Percentiles rank a stretch among this genome's conserved stretches.
Conservation (phyloP, 2,113 vertebrate species). For the Craseonycteris thonglongyai region DNA sequence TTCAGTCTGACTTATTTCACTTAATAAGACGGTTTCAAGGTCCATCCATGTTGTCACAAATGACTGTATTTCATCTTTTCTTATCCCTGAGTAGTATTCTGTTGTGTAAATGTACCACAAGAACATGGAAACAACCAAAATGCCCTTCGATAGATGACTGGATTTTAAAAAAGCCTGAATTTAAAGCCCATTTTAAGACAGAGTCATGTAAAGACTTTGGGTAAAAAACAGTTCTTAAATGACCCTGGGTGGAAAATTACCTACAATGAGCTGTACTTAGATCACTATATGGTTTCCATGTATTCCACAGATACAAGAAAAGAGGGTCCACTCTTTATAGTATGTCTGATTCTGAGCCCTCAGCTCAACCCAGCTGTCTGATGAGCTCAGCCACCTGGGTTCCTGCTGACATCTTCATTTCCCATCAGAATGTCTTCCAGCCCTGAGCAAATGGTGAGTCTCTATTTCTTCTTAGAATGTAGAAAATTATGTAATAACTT, state of each 20-base stretch:
- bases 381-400: neutral
- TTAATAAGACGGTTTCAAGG: too few species aligned
- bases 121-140: too few species aligned
- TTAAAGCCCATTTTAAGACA: neutral
- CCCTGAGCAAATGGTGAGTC: neutral
- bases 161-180: neutral
- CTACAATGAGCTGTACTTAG: neutral
- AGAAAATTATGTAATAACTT: slow-evolving; percentile 23
- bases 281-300: neutral
- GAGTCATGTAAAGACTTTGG: neutral
- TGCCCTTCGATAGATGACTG: too few species aligned
- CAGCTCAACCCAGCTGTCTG: neutral
- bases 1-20: too few species aligned
- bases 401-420: neutral
- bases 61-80: too few species aligned
- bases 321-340: neutral
- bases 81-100: too few species aligned
- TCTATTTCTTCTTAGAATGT: neutral
- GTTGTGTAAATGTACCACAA: too few species aligned
- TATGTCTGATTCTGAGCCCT: neutral
- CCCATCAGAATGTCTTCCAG: neutral
- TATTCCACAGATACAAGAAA: neutral
- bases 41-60: too few species aligned
- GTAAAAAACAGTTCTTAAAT: slow-evolving; percentile 34
- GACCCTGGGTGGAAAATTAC: slow-evolving; percentile 24